phyloP scores from a whole-genome alignment of 2,888 invertebrate genomes.

The Leptinotarsa rubiginosa region DNA sequence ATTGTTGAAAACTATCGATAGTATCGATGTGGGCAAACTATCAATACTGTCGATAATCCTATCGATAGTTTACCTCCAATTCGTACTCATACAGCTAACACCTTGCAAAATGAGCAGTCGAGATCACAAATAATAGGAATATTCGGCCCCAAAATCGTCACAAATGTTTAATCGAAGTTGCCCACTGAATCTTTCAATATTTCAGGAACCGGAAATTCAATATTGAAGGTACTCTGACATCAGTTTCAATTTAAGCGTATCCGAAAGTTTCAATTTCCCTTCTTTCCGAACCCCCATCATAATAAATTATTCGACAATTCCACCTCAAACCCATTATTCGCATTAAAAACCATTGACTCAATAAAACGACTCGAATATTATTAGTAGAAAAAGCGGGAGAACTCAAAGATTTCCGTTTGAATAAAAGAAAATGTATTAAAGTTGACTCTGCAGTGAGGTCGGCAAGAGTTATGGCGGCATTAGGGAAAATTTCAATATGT shows the following conservation, averaged over 20 bases:
- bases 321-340: slow-evolving; percentile 21
- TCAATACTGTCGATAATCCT: too few relatives aligned
- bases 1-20: too few relatives aligned
- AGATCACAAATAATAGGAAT: neutral
- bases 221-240: slow-evolving; percentile 30
- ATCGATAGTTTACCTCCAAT: too few relatives aligned
- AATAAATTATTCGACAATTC: slow-evolving; percentile 23
- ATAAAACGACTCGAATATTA: slow-evolving; percentile 25
- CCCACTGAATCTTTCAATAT: neutral
- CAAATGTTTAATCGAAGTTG: neutral
- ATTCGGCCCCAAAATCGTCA: neutral
- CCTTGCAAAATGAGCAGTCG: too few relatives aligned
- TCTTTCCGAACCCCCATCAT: slow-evolving; percentile 10
- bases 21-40: too few relatives aligned
- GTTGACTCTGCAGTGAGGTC: slow-evolving; percentile 39
- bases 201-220: slow-evolving; percentile 1
- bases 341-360: slow-evolving; percentile 27
- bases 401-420: slow-evolving; percentile 30
- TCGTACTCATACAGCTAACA: too few relatives aligned
- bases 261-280: slow-evolving; percentile 13
- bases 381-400: slow-evolving; percentile 9
- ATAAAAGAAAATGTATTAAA: slow-evolving; percentile 49
- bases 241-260: slow-evolving; percentile 35
- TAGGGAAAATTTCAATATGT: slow-evolving; percentile 64
- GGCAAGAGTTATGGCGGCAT: slow-evolving; percentile 60